A percentile compares a stretch with the other conserved stretches of the same genome.
These are phyloP conservation scores for Lasiurus borealis DNA, from an alignment of 2,113 vertebrate species.

Conservation along the genomic window DNA sequence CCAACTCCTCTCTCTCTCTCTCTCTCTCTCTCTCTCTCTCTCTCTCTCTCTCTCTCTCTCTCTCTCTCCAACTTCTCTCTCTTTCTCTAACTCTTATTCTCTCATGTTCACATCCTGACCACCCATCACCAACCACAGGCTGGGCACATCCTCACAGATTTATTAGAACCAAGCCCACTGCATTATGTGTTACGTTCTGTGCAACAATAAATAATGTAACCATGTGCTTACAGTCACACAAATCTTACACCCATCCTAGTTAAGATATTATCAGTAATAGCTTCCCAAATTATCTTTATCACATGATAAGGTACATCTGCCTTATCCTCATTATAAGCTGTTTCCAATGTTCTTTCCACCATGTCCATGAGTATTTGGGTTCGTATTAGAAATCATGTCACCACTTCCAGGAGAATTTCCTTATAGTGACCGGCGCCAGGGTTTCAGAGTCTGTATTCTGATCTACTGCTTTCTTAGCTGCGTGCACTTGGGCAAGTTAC, in stretches of 20 bases:
- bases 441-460: not conserved
- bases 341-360: not conserved
- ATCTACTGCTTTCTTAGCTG: not conserved
- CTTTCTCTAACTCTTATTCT: no score
- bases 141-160: not conserved
- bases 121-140: not conserved
- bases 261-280: slow-evolving; percentile 15
- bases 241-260: not conserved
- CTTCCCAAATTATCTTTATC: not conserved
- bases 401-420: not conserved
- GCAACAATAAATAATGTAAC: not conserved
- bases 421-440: not conserved
- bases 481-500: not conserved
- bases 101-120: not conserved
- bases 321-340: not conserved
- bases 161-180: not conserved
- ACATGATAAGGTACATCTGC: not conserved
- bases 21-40: not conserved
- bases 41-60: not conserved
- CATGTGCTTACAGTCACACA: not conserved
- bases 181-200: not conserved
- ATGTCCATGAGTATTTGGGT: not conserved
- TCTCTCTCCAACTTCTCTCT: not conserved
- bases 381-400: not conserved
- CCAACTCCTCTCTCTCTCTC: not conserved